A percentile compares a stretch with the other conserved stretches of the same genome.
Evolutionary conservation across 1,140 invertebrate genomes (phyloP).

Genomic region (Elysia chlorotica): DNA sequence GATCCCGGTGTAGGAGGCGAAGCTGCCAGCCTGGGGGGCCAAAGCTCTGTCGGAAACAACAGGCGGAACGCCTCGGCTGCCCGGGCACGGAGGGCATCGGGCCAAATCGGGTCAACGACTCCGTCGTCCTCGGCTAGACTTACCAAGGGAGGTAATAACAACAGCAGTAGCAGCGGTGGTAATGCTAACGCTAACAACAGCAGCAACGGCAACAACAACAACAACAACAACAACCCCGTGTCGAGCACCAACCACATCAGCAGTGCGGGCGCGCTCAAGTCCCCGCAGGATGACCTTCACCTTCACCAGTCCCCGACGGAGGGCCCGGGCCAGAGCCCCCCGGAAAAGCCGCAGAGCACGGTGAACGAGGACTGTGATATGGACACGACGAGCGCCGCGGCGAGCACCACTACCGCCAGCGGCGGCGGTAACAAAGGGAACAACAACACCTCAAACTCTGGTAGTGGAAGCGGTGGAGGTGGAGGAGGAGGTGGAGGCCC

Average conservation of each 20-base stretch:
- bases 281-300: constrained; percentile 58
- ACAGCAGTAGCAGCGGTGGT: background rate
- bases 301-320: constrained; percentile 67
- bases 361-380: constrained; percentile 61
- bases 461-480: background rate
- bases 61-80: too few relatives aligned
- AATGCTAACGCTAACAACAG: too few relatives aligned
- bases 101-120: constrained; percentile 18
- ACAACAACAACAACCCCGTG: constrained; percentile 24
- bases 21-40: too few relatives aligned
- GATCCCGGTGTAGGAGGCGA: too few relatives aligned
- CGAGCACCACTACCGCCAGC: too few relatives aligned
- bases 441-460: background rate
- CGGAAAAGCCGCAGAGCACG: constrained; percentile 61
- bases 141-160: background rate
- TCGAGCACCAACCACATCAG: constrained; percentile 24
- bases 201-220: too few relatives aligned
- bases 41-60: too few relatives aligned
- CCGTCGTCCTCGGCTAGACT: too few relatives aligned
- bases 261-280: constrained; percentile 33
- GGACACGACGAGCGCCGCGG: constrained; percentile 48
- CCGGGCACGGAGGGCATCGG: background rate
- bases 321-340: constrained; percentile 59
- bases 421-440: constrained; percentile 7
- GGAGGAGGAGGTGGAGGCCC: background rate